Evolutionary conservation across 2,113 vertebrate genomes (phyloP), one percentile per base, ranked within the genome.

Genomic region (Halichoerus grypus): DNA sequence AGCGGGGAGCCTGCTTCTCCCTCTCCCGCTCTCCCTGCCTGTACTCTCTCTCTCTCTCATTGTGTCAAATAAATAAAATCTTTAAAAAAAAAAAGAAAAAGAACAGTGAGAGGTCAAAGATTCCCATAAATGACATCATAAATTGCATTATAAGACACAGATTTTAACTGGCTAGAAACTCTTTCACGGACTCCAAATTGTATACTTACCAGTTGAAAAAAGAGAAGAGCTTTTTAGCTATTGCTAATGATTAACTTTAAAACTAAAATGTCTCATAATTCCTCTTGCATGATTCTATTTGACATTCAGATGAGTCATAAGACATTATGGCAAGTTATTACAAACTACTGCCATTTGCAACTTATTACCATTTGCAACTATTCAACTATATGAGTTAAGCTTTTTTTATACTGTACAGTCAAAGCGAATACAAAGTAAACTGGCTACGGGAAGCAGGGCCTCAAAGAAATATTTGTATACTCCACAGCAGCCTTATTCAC

Each of bases 241-340:
- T 65, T 82, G 49, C 22, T 94, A 86, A 96, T 71, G 59, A 91
- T 67, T 90, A 86, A 65, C 74, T 89, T 22, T 92, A 21, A 46
- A 94, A 96, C 42, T 77, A 90, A 85, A 95, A 90, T 87, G 59
- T 94, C 51, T 96, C 92, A 80, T 59, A 77, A 96, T 65, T 85
- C 36, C 31, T 94, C 80, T 76, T 87, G 39, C 8, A 59, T 51
- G 59, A 89, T 46, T 92, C 72, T 81, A 89, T 82, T 28, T 83
- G 77, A 71, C 65, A 86, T 77, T 81, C 57, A 81, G n/a, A 69
- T 76, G 71, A 96, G 71, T 81, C 74, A 63, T 49, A 67, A 92
- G 31, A 93, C 51, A 92, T 65, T 63, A 39, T 55, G 72, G n/a
- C 51, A 94, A 86, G 31, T 42, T 88, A 67, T 81, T 82, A 69